Conservation (phyloP, 1,140 invertebrate genomes). For the Popillia japonica region DNA sequence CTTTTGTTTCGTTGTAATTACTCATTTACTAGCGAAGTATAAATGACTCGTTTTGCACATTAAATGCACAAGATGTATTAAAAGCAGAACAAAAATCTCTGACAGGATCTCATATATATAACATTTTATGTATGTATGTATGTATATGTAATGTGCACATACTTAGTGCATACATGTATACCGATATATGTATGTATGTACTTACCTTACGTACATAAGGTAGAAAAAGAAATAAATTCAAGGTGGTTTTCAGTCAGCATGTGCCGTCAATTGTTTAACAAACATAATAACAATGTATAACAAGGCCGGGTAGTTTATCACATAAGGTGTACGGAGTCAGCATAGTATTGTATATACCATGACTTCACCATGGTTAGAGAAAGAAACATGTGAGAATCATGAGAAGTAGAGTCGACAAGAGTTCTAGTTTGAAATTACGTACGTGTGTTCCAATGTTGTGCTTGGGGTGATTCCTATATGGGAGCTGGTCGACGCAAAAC, state of each 20-base stretch:
- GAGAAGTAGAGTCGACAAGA: not conserved
- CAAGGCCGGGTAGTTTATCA: slow-evolving; percentile 37
- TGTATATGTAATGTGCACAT: not conserved
- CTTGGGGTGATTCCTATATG: not conserved
- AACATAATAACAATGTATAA: slow-evolving; percentile 40
- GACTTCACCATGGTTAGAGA: slow-evolving; percentile 4
- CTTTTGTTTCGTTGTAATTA: slow-evolving; percentile 6
- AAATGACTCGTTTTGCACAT: not conserved
- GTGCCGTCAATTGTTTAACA: slow-evolving; percentile 37
- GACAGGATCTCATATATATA: not conserved
- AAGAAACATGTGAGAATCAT: slow-evolving; percentile 1
- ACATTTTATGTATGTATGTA: not conserved
- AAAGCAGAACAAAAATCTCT: not conserved
- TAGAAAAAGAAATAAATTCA: slow-evolving; percentile 36
- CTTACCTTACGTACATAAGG: not conserved
- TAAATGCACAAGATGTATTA: not conserved
- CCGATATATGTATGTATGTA: not conserved
- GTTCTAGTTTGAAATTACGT: not conserved
- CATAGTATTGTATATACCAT: slow-evolving; percentile 18
- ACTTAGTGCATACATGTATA: not conserved
- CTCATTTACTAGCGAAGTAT: not conserved
- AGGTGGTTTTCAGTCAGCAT: slow-evolving; percentile 36
- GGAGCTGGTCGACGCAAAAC: not conserved
- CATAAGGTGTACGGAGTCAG: slow-evolving; percentile 34
- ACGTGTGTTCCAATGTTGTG: slow-evolving; percentile 8